Conservation (phyloP, 1,140 invertebrate species). For the Papilio aristodemus region DNA sequence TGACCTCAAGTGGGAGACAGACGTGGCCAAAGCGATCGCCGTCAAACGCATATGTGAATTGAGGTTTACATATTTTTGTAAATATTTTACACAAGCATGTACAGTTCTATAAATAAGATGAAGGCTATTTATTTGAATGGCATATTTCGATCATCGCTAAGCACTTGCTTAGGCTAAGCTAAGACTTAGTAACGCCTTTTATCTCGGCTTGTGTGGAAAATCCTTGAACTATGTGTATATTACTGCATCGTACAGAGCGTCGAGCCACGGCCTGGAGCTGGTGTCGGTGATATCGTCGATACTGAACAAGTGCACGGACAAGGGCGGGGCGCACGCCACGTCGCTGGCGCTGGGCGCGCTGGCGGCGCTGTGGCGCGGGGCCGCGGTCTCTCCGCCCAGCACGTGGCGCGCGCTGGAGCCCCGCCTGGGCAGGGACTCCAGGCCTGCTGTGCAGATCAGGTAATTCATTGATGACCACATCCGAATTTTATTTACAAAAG, state of each 20-base stretch:
- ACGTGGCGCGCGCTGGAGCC: constrained; percentile 82
- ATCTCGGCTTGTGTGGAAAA: too few species aligned
- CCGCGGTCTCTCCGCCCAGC: constrained; percentile 81
- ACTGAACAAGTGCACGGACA: constrained; percentile 80
- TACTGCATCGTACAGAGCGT: constrained; percentile 63
- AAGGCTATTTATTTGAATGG: too few species aligned
- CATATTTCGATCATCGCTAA: too few species aligned
- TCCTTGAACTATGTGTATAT: background rate
- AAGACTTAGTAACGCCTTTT: too few species aligned
- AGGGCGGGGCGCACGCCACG: constrained; percentile 62
- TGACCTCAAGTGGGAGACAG: constrained; percentile 66
- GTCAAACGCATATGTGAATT: constrained; percentile 64
- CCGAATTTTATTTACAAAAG: background rate
- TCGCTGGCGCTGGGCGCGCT: constrained; percentile 79
- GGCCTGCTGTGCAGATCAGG: constrained; percentile 67
- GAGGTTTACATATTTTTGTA: constrained; percentile 49
- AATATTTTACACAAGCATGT: too few species aligned
- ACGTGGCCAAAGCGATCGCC: constrained; percentile 57
- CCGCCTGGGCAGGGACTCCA: constrained; percentile 70
- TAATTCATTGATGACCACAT: constrained; percentile 54
- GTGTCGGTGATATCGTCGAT: constrained; percentile 82
- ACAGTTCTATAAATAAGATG: background rate
- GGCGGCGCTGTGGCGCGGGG: constrained; percentile 78
- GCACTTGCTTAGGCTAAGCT: too few species aligned
- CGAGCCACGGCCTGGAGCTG: constrained; percentile 82